These are phyloP conservation scores for Hyperopisus bebe DNA, from an alignment of 2,113 vertebrate species.

Conservation along the genomic window DNA sequence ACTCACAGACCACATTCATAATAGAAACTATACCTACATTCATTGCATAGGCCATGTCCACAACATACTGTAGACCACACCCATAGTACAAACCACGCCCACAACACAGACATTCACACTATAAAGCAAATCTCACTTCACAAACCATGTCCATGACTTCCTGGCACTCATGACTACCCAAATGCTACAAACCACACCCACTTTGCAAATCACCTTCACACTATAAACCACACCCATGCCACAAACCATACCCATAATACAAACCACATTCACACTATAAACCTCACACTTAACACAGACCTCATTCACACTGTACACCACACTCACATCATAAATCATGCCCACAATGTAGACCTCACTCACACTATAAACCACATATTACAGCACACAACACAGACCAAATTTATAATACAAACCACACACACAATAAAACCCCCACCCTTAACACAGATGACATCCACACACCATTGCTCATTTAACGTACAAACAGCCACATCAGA, in stretches of 20 bases:
- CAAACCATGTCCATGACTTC: background rate
- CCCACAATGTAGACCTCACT: background rate
- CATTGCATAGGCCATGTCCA: background rate
- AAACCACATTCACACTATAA: background rate
- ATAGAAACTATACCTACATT: background rate
- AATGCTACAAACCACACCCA: background rate
- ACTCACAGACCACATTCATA: background rate
- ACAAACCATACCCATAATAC: background rate
- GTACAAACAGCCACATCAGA: background rate
- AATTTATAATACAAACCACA: background rate
- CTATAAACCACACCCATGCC: background rate
- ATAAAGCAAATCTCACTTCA: background rate
- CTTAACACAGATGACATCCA: constrained; percentile 38
- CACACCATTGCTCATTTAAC: background rate
- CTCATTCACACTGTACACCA: background rate
- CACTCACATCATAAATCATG: background rate
- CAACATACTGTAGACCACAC: background rate
- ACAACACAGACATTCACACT: too few species aligned
- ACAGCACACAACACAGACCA: background rate
- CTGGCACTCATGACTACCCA: background rate
- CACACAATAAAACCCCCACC: background rate
- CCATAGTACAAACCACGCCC: background rate
- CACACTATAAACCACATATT: background rate
- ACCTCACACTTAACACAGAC: background rate
- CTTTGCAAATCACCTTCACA: background rate